A percentile compares a stretch with the other conserved stretches of the same genome.
Conservation (phyloP, 64 coral and sea anemone genomes). For the Stichodactyla helianthus region DNA sequence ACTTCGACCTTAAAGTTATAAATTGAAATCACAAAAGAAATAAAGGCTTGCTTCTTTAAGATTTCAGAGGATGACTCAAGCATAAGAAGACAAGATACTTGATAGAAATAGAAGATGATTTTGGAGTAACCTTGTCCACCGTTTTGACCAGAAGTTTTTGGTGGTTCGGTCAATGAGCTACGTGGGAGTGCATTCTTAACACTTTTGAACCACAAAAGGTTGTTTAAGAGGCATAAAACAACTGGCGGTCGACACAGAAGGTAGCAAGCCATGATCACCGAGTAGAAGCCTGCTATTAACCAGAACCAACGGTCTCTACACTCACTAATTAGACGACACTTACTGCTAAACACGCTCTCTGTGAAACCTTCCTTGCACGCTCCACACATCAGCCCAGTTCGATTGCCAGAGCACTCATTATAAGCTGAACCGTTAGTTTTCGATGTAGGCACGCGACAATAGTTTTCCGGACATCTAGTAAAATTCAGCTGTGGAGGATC, state of each 20-base stretch:
- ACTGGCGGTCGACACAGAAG: too few species aligned
- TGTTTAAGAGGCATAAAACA: too few species aligned
- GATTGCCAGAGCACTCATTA: conserved; percentile 19
- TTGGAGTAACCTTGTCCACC: too few species aligned
- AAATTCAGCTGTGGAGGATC: not conserved
- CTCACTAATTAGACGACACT: not conserved
- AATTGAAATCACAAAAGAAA: not conserved
- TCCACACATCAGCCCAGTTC: conserved; percentile 32
- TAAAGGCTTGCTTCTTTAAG: not conserved
- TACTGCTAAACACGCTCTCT: not conserved
- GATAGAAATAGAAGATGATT: conserved; percentile 35
- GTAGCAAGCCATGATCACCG: too few species aligned
- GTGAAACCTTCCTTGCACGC: conserved; percentile 9
- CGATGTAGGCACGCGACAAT: conserved; percentile 15
- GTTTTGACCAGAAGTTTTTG: too few species aligned
- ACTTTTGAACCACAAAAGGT: too few species aligned
- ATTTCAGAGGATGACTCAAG: not conserved
- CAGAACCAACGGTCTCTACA: too few species aligned
- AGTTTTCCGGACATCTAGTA: conserved; percentile 33
- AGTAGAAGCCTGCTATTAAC: too few species aligned
- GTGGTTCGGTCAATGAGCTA: too few species aligned
- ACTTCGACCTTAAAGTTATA: conserved; percentile 25
- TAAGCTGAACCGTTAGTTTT: not conserved
- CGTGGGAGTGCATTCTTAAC: too few species aligned
- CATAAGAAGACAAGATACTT: conserved; percentile 29